Evolutionary conservation across 2,113 vertebrate species (phyloP), one percentile per base, ranked within the genome.

Genomic region (Psilopsiagon aurifrons): DNA sequence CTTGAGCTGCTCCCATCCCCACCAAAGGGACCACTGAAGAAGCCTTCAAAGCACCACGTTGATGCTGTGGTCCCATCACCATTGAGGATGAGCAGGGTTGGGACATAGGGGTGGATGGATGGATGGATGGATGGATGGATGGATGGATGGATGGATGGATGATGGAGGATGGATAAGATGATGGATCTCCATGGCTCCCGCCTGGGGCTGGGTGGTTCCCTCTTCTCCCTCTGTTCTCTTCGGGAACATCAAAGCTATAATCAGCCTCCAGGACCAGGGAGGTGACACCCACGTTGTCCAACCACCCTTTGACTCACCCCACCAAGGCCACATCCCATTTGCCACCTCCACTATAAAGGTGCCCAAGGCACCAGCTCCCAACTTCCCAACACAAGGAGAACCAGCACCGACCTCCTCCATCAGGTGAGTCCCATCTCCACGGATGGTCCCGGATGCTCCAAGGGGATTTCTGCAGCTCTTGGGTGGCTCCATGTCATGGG

Each of bases 1-100:
- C 57, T 82, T 19, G 16, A 77, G 64, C 57, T 59, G 64, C 62
- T 74, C 33, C 52, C 33, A n/a, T 9, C 31, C 13, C 55, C 55
- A 57, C 55, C 31, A 14, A n/a, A n/a, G 23, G 17, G 29, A 35
- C 87, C 10, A 3, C 7, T 8, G 35, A 6, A 51, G 90, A 76
- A 11, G 49, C 20, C n/a, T 70, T 43, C 71, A 5, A 24, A 11
- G 47, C 71, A 47, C 4, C 47, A 6, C 12, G 5, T 13, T 57
- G 55, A 57, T 57, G 55, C 33, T 8, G 10, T 4, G 44, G 13
- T 35, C 24, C 43, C 24, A 52, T 44, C 75, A 13, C 2, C 2
- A 0, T 1, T 4, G 1, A 33, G 49, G 80, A 16, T 7, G 31
- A 7, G 7, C 28, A 9, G 5, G 23, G 19, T 5, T 13, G 17